phyloP scores from a whole-genome alignment of 2,113 vertebrate genomes.

The Mirounga angustirostris region DNA sequence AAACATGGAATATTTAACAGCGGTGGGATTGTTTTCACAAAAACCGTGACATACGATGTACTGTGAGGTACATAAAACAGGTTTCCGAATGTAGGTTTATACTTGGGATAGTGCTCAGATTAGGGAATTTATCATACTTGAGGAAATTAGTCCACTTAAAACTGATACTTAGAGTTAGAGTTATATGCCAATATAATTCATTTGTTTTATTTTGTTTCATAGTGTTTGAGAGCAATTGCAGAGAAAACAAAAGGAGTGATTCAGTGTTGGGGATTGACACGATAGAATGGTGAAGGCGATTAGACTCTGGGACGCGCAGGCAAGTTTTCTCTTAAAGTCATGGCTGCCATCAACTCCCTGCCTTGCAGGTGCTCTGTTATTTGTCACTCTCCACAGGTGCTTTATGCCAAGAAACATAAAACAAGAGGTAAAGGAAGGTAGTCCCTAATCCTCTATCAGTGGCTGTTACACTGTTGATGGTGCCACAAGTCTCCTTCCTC shows the following conservation, averaged over 20 bases:
- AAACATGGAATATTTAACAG: not conserved
- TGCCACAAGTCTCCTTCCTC: not conserved
- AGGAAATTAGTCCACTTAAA: not conserved
- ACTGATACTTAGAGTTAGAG: not conserved
- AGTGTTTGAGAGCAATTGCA: not conserved
- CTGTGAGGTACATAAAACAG: not conserved
- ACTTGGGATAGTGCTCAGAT: not conserved
- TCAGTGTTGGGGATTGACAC: not conserved
- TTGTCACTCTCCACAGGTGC: not conserved
- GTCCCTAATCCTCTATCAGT: not conserved
- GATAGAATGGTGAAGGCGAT: not conserved
- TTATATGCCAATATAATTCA: not conserved
- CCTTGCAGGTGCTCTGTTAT: not conserved
- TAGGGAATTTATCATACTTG: not conserved
- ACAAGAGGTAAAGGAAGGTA: not conserved
- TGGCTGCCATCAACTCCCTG: not conserved
- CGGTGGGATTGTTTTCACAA: not conserved
- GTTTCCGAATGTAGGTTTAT: not conserved
- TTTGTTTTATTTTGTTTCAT: not conserved
- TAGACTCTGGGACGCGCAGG: not conserved
- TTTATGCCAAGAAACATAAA: not conserved
- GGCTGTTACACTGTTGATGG: not conserved
- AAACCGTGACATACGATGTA: not conserved
- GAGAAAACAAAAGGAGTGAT: not conserved
- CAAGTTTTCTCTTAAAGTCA: not conserved